phyloP scores from a whole-genome alignment of 2,113 vertebrate genomes.

The Polyodon spathula region DNA sequence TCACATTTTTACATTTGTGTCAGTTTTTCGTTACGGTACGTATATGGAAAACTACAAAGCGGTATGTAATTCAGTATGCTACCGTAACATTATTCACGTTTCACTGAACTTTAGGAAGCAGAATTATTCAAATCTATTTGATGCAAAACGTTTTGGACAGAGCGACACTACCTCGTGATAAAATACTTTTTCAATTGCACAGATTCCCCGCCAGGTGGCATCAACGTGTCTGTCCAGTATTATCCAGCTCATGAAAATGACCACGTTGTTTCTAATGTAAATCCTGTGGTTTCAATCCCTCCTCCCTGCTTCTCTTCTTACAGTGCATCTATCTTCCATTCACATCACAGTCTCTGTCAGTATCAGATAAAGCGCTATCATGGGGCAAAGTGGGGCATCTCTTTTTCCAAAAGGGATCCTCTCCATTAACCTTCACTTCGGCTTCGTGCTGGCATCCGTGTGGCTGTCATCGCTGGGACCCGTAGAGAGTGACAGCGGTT shows the following conservation, averaged over 20 bases:
- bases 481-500: constrained; percentile 40
- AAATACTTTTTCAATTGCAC: background rate
- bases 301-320: constrained; percentile 31
- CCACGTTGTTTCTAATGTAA: constrained; percentile 55
- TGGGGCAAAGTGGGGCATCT: constrained; percentile 57
- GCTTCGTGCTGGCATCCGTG: constrained; percentile 34
- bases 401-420: constrained; percentile 33
- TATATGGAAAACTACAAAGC: too few species aligned
- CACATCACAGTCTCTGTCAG: constrained; percentile 51
- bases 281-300: constrained; percentile 41
- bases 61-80: too few species aligned
- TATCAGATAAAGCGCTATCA: constrained; percentile 47
- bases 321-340: constrained; percentile 49
- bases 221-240: constrained; percentile 33
- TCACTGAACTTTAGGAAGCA: too few species aligned
- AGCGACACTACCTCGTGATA: too few species aligned
- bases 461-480: constrained; percentile 48
- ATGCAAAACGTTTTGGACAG: too few species aligned
- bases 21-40: too few species aligned
- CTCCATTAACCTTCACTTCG: constrained; percentile 40
- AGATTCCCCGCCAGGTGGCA: constrained; percentile 57
- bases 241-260: constrained; percentile 33
- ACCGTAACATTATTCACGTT: too few species aligned
- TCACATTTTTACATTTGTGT: too few species aligned
- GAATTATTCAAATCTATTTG: too few species aligned